Percentiles rank a stretch among this genome's conserved stretches.
These are phyloP conservation scores for Dolichotis patagonum DNA, from an alignment of 2,113 vertebrate species.

Conservation along the genomic window DNA sequence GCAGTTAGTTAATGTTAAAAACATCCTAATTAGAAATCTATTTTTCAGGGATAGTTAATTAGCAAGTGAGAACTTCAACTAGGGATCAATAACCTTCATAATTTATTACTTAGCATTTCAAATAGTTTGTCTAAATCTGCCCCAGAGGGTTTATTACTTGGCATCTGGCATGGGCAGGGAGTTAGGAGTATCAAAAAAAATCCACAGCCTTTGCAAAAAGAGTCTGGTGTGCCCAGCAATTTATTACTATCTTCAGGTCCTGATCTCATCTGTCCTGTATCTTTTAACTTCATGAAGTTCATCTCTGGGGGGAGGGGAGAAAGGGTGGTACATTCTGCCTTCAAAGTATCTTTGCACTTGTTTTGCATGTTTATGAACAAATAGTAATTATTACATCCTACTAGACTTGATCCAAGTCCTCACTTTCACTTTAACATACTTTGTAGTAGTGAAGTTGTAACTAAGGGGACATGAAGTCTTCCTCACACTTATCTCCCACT, in stretches of 20 bases:
- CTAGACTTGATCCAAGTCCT: not conserved
- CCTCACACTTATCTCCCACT: not conserved
- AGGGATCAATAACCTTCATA: not conserved
- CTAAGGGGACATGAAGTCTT: not conserved
- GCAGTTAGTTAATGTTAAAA: not conserved
- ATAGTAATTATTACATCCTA: not conserved
- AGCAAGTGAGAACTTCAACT: not conserved
- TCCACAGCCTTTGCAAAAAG: not conserved
- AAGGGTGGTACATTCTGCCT: not conserved
- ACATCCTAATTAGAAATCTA: not conserved
- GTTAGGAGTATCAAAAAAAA: no score
- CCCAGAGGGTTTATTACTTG: not conserved
- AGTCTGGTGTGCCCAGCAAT: not conserved
- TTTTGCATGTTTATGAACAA: not conserved
- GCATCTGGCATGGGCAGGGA: not conserved
- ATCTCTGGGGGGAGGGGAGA: not conserved
- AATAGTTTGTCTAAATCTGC: not conserved
- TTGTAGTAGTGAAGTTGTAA: not conserved
- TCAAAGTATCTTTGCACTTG: constrained; percentile 20
- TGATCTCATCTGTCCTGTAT: not conserved
- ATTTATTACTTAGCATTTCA: not conserved
- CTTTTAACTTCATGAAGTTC: not conserved
- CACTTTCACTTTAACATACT: not conserved
- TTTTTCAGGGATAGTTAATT: not conserved
- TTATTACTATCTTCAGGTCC: not conserved